Evolutionary conservation across 2,113 vertebrate genomes (phyloP).

Genomic region (Limnothrissa miodon): DNA sequence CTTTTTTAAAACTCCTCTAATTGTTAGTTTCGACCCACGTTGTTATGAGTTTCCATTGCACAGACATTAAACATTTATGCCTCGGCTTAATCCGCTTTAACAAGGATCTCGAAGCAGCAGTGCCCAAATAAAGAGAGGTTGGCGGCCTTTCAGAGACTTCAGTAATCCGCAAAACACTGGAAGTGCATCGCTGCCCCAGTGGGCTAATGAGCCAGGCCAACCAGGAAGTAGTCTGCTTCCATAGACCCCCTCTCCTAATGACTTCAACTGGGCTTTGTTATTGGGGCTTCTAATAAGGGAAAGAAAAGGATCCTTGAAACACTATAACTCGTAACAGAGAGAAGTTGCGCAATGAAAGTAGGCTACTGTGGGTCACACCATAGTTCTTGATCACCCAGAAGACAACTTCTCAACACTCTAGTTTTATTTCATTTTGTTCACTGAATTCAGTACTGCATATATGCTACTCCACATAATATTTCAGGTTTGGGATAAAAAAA

Average conservation of each 20-base stretch:
- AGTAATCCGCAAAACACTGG: slow-evolving; percentile 27
- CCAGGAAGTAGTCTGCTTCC: slow-evolving; percentile 36
- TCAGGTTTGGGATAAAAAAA: not conserved
- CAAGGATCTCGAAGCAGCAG: not conserved
- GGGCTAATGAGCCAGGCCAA: slow-evolving; percentile 38
- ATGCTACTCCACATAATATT: not conserved
- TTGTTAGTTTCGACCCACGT: slow-evolving; percentile 16
- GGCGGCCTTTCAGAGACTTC: slow-evolving; percentile 33
- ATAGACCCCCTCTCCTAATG: slow-evolving; percentile 5
- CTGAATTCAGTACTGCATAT: not conserved
- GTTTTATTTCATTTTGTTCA: not conserved
- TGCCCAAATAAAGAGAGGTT: slow-evolving; percentile 27
- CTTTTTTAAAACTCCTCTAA: not conserved
- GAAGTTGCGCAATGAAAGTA: too few species aligned
- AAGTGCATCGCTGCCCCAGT: slow-evolving; percentile 23
- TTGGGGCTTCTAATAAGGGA: not conserved
- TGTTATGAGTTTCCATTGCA: not conserved
- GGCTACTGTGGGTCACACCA: not conserved
- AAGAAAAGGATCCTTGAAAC: not conserved
- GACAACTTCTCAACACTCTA: not conserved
- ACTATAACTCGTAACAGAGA: not conserved
- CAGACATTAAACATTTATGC: slow-evolving; percentile 15
- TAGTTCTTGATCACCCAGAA: not conserved
- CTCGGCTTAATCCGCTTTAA: slow-evolving; percentile 10
- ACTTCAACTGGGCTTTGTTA: slow-evolving; percentile 25